Conservation (phyloP, 2,888 invertebrate species). For the Galeopsomyia nigrocyanea region DNA sequence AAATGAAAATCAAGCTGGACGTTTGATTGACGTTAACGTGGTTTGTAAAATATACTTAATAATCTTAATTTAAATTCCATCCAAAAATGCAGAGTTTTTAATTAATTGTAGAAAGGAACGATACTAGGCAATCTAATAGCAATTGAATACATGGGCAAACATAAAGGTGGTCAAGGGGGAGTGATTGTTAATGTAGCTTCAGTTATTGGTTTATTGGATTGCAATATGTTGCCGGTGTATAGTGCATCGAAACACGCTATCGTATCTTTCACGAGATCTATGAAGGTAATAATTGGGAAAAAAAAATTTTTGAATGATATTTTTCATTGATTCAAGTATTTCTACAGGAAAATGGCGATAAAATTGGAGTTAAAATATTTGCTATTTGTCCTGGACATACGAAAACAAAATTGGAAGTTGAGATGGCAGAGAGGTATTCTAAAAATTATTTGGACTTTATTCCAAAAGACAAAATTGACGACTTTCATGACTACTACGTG, state of each 20-base stretch:
- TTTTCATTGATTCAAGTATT: neutral
- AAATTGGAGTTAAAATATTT: conserved; percentile 61
- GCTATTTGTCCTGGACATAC: conserved; percentile 63
- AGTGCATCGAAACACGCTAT: conserved; percentile 39
- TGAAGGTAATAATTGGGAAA: conserved; percentile 15
- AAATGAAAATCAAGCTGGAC: conserved; percentile 28
- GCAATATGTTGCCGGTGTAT: conserved; percentile 29
- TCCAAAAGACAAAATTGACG: conserved; percentile 9
- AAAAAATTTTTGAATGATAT: no score
- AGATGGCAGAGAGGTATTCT: conserved; percentile 9
- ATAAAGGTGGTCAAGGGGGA: conserved; percentile 27
- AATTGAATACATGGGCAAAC: conserved; percentile 31
- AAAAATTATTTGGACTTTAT: conserved; percentile 25
- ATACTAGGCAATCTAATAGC: conserved; percentile 27
- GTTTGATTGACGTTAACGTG: conserved; percentile 32
- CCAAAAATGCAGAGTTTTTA: neutral
- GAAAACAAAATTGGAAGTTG: conserved; percentile 49
- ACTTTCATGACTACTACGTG: neutral
- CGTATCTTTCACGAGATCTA: conserved; percentile 31
- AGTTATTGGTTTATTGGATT: conserved; percentile 27
- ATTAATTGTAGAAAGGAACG: conserved; percentile 26
- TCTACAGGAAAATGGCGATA: conserved; percentile 53
- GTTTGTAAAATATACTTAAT: conserved; percentile 26
- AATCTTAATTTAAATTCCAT: no score
- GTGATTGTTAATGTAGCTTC: conserved; percentile 30